Conservation (phyloP, 2,888 invertebrate species). For the Acleris literana region DNA sequence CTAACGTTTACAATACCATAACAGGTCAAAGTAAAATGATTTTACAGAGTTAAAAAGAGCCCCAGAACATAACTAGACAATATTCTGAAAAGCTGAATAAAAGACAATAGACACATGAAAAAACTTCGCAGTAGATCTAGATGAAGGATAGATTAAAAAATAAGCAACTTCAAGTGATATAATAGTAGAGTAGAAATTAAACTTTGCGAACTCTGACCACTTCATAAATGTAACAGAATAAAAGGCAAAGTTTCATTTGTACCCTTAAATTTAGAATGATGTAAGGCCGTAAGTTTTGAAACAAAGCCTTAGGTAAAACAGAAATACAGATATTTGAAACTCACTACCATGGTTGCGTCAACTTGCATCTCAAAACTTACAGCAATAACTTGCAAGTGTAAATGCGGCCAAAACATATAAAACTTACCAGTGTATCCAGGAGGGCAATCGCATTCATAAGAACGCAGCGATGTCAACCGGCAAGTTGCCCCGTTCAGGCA, state of each 20-base stretch:
- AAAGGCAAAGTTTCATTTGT: no score
- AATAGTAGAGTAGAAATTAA: no score
- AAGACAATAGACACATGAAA: background rate
- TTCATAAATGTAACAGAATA: no score
- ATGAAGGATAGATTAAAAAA: background rate
- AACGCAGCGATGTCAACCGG: slow-evolving; percentile 89
- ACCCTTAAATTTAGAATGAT: no score
- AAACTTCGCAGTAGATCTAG: background rate
- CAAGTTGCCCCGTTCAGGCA: slow-evolving; percentile 96
- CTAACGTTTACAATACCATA: no score
- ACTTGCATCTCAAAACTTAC: background rate
- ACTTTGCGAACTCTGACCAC: no score
- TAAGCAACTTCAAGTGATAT: no score
- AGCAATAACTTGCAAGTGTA: background rate
- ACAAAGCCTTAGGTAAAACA: no score
- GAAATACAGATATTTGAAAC: no score
- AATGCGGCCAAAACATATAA: slow-evolving; percentile 35
- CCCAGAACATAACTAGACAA: background rate
- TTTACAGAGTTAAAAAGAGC: no score
- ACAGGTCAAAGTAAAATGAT: no score
- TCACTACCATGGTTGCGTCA: background rate
- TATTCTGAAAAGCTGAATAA: background rate
- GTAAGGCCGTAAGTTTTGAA: no score
- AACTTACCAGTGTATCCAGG: slow-evolving; percentile 93
- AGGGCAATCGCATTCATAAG: slow-evolving; percentile 94